Evolutionary conservation across 2,888 invertebrate species (phyloP).

Genomic region (Horisme vitalbata): DNA sequence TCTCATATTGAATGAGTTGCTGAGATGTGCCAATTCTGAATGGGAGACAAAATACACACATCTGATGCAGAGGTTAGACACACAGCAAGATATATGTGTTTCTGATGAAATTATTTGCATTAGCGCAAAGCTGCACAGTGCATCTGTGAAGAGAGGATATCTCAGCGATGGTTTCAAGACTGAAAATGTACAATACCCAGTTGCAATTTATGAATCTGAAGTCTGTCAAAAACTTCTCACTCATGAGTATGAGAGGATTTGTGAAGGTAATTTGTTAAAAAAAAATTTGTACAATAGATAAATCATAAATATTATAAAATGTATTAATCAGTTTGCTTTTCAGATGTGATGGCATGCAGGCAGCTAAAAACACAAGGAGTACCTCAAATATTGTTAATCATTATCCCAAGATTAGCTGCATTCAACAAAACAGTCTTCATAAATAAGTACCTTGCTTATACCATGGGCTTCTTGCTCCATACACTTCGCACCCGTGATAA

Average conservation of each 20-base stretch:
- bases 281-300: neutral
- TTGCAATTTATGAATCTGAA: constrained; percentile 91
- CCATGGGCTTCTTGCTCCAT: constrained; percentile 90
- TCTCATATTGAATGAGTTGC: constrained; percentile 95
- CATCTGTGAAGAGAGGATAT: constrained; percentile 80
- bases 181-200: constrained; percentile 78
- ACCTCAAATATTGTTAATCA: constrained; percentile 92
- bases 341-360: constrained; percentile 91
- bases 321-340: constrained; percentile 4
- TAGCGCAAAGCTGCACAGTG: constrained; percentile 83
- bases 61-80: constrained; percentile 84
- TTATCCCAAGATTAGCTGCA: constrained; percentile 96
- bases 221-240: constrained; percentile 92
- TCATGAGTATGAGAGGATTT: constrained; percentile 92
- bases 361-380: constrained; percentile 89
- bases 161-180: constrained; percentile 76
- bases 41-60: constrained; percentile 92
- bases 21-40: constrained; percentile 93
- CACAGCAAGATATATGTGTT: constrained; percentile 70
- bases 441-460: constrained; percentile 87
- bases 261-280: constrained; percentile 71
- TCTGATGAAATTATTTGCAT: constrained; percentile 83
- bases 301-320: no score
- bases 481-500: constrained; percentile 91
- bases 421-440: constrained; percentile 93